Evolutionary conservation across 2,888 invertebrate genomes (phyloP), one percentile per base, ranked within the genome.

Genomic region (Morinoia aosen): DNA sequence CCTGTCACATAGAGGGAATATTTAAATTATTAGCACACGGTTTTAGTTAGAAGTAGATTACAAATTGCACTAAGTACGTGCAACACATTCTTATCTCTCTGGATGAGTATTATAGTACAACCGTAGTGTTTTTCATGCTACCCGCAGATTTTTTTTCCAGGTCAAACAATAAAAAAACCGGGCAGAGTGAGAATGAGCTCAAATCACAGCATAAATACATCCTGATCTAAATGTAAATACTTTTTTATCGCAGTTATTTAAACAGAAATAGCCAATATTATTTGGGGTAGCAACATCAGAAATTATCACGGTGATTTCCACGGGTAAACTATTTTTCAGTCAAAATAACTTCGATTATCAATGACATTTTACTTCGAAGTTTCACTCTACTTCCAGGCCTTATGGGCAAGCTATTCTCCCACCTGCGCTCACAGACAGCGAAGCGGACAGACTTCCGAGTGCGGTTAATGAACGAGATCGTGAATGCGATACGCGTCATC

Each of bases 401-500:
- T 96, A 97, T 98, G 97, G 98, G 98, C 40, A 97, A 97, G 96
- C 97, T 97, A 61, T 97, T 97, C 95, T 97, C 97, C 0, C 97
- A 96, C 96, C 98, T 98, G 97, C 98, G 99, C 96, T 98, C 98
- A 97, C 98, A 98, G 97, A 99, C 99, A 0, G 99, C 99, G 0
- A 97, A 98, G 96, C 98, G 98, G 97, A 99, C 99, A 0, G 99
- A 99, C 97, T 98, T 98, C 97, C 98, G 99, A 96, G 98, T 99
- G 91, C 98, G 99, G 95, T 98, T 99, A 95, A 99, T 99, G 99
- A 99, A 98, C 97, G 99, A 99, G 98, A 98, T 99, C 97, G 98
- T 99, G 96, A 98, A 98, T 96, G 99, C 99, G 95, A 99, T 99
- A 97, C 98, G 99, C 97, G 99, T 99, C 4, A 98, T 99, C 96